Evolutionary conservation across 2,888 invertebrate genomes (phyloP), one percentile per base, ranked within the genome.

Genomic region (Drosophila mercatorum): DNA sequence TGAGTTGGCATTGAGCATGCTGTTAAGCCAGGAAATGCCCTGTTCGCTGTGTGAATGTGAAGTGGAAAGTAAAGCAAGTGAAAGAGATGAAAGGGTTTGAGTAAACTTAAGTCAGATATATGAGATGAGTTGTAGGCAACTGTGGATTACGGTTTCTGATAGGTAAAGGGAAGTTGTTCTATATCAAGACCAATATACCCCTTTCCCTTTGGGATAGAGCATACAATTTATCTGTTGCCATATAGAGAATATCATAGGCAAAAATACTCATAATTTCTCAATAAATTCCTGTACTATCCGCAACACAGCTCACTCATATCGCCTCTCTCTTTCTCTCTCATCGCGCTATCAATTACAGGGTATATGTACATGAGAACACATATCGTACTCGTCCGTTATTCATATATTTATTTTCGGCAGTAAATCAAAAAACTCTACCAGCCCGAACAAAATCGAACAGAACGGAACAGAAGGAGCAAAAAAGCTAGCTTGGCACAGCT

Each of bases 361-460:
- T 74, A 63, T 63, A n/a, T 38, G 51, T 53, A 68, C 26, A 22
- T 22, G 22, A 22, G 22, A 22, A 22, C 22, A 22, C 41, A 53
- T 60, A 61, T 67, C 49, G 44, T 14, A 52, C 22, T 6, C 11
- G 43, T n/a, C 38, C 47, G 61, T 61, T 75, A 68, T 55, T 51
- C 59, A 60, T 65, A 68, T 62, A 71, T 78, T 65, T 65, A 60
- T 79, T 71, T 62, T 8, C 31, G 43, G 71, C 65, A 80, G 78
- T 78, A 80, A 78, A 78, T 78, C 78, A 78, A 80, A 75, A 59
- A 51, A 47, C 38, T 46, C 31, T 12, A 17, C 34, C 36, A 51
- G 51, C 17, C 34, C 17, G 7, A 41, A 2, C 22, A 22, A 22
- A 22, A 22, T 22, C 22, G 22, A 22, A 22, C 22, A 22, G 22